Evolutionary conservation across 2,888 invertebrate species (phyloP), one percentile per base, ranked within the genome.

Genomic region (Nemotelus pantherinus): DNA sequence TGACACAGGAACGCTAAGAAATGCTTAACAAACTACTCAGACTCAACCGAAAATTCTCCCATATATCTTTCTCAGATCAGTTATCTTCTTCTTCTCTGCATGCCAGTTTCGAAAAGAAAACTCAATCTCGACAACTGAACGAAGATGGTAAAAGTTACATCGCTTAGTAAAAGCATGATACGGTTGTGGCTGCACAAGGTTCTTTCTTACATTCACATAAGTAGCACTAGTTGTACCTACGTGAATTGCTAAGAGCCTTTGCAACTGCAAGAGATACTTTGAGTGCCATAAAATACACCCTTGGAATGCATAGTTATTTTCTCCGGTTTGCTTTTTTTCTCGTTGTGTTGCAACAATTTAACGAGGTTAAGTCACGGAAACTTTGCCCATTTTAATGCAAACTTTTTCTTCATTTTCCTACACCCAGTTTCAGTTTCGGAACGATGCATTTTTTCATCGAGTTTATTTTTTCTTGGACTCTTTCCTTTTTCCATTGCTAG

Each of bases 351-450:
- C 50, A 70, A 70, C 9, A 41, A 70, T 70, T 53, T 41, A 70
- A 70, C 70, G 70, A 53, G 70, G 70, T 55, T 53, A 55, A 70
- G 43, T 70, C 70, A 70, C 25, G 41, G 68, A 68, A 70, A 70
- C 70, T 70, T 70, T 70, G 55, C 44, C 70, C 55, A 55, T 70
- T 70, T 70, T 55, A 53, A 70, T 70, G 43, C 55, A 70, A 70
- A 70, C 2, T 53, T 53, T 70, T 55, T 10, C 43, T 55, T 53
- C 47, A 3, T 41, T 3, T 50, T 50, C 50, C 10, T 45, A 44
- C 4, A 45, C 9, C 9, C 44, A 65, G 45, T n/a, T 25, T 25
- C 25, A 25, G 25, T 25, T 25, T 25, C 25, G 25, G 25, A 25
- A 25, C 25, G 25, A 25, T 25, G 25, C 25, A 25, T 25, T 25